Conservation (phyloP, 2,113 vertebrate species). For the Cyanoliseus patagonus region DNA sequence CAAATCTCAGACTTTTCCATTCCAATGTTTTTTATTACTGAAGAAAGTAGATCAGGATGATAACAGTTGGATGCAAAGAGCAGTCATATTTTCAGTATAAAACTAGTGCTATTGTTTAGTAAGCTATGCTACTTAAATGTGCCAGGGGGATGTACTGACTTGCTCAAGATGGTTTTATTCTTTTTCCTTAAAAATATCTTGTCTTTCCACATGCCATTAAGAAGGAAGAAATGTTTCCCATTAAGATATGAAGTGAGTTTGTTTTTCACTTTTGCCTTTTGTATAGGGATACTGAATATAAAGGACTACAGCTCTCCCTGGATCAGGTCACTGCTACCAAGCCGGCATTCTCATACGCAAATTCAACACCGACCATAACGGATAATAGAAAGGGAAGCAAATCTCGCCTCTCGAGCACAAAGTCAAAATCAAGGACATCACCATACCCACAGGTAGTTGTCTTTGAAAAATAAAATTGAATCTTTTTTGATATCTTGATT, state of each 20-base stretch:
- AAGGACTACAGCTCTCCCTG: slow-evolving; percentile 94
- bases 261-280: slow-evolving; percentile 60
- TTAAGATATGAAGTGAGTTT: slow-evolving; percentile 39
- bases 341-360: slow-evolving; percentile 85
- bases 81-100: slow-evolving; percentile 1
- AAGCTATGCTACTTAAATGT: not conserved
- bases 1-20: not conserved
- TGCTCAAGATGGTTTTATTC: not conserved
- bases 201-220: not conserved
- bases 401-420: slow-evolving; percentile 81
- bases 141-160: not conserved
- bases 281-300: slow-evolving; percentile 93
- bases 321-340: slow-evolving; percentile 92
- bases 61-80: slow-evolving; percentile 18
- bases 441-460: slow-evolving; percentile 91
- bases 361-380: slow-evolving; percentile 77
- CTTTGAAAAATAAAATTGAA: not conserved
- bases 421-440: slow-evolving; percentile 90
- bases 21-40: not conserved
- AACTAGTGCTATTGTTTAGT: not conserved
- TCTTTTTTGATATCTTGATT: not conserved
- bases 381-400: slow-evolving; percentile 87
- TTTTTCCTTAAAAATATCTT: not conserved
- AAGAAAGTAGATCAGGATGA: slow-evolving; percentile 7
- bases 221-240: slow-evolving; percentile 6